phyloP scores from a whole-genome alignment of 2,797 vertebrate species.

The Anguilla marmorata region DNA sequence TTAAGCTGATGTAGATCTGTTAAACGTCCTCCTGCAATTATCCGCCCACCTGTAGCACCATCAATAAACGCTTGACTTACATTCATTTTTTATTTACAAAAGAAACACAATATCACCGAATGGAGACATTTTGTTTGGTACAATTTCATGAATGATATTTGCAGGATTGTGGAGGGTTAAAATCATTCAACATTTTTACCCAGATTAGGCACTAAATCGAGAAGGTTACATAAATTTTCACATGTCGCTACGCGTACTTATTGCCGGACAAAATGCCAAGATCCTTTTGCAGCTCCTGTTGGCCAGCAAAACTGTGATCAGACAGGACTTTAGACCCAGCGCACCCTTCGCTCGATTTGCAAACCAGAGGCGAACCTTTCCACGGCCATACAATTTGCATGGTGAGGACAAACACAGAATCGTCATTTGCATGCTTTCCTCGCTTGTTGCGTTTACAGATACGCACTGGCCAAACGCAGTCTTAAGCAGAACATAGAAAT shows the following conservation, averaged over 20 bases:
- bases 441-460: background rate
- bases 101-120: background rate
- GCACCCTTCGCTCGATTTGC: conserved; percentile 43
- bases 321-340: background rate
- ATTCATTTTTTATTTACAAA: background rate
- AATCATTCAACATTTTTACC: background rate
- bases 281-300: background rate
- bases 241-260: background rate
- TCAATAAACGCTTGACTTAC: background rate
- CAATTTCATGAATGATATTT: background rate
- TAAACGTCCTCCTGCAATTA: background rate
- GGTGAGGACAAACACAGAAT: conserved; percentile 50
- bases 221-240: background rate
- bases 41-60: background rate
- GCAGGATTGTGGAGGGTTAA: background rate
- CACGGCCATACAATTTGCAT: conserved; percentile 59
- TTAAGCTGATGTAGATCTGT: background rate
- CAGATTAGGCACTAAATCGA: background rate
- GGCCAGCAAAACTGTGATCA: background rate
- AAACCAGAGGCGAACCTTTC: conserved; percentile 41
- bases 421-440: conserved; percentile 59
- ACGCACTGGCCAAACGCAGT: background rate
- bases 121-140: background rate
- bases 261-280: background rate
- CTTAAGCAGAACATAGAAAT: too few relatives aligned